phyloP scores from a whole-genome alignment of 1,140 invertebrate species.

The Aphelenchoides fujianensis region DNA sequence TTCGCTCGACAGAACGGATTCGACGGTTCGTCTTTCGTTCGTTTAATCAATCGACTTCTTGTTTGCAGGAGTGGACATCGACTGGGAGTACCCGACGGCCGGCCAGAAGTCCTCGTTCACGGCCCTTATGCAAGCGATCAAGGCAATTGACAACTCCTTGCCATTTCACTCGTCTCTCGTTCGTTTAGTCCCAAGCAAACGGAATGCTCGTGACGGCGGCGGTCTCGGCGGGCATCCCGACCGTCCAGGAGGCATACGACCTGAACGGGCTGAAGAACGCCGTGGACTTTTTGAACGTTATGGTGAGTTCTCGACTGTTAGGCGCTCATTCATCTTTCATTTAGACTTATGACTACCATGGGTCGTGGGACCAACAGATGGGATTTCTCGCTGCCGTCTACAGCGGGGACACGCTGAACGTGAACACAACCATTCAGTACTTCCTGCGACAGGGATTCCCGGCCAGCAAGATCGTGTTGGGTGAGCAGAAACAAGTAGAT shows the following conservation, averaged over 20 bases:
- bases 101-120: slow-evolving; percentile 16
- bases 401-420: not conserved
- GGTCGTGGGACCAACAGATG: slow-evolving; percentile 28
- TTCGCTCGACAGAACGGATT: slow-evolving; percentile 86
- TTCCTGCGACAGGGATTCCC: slow-evolving; percentile 88
- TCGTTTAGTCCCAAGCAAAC: not conserved
- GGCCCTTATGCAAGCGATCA: slow-evolving; percentile 15
- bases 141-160: slow-evolving; percentile 1
- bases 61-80: slow-evolving; percentile 87
- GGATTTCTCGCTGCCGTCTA: slow-evolving; percentile 22
- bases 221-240: slow-evolving; percentile 56
- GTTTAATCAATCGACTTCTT: too few species aligned
- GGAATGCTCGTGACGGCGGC: slow-evolving; percentile 58
- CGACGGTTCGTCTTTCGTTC: too few species aligned
- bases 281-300: slow-evolving; percentile 32
- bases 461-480: slow-evolving; percentile 87
- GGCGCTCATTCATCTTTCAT: too few species aligned
- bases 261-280: slow-evolving; percentile 46
- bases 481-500: too few species aligned
- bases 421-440: slow-evolving; percentile 79
- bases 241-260: slow-evolving; percentile 61
- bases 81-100: slow-evolving; percentile 84
- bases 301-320: too few species aligned
- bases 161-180: not conserved
- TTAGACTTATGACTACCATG: slow-evolving; percentile 37